Evolutionary conservation across 2,797 vertebrate genomes (phyloP), one percentile per base, ranked within the genome.

Genomic region (Ataeniobius toweri): DNA sequence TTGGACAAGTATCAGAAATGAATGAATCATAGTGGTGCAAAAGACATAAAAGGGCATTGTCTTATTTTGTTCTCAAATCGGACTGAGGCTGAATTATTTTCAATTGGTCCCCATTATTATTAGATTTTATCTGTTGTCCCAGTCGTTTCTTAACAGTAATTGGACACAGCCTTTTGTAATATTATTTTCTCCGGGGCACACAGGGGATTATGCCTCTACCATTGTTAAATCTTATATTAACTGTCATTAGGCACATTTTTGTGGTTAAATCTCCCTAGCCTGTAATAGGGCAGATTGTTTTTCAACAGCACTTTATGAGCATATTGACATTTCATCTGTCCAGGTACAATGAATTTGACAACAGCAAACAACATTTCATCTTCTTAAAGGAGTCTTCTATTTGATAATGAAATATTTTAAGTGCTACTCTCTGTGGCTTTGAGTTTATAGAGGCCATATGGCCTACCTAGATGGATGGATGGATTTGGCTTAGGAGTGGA

Each of bases 11-110:
- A 75, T 53, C 75, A 65, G 2, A 69, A 74, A 82, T 74, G 71
- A 85, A 85, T 88, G 13, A 50, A 39, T 81, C 20, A 46, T 53
- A 79, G 82, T 78, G 76, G 72, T 76, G 73, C 82, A 76, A 51
- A 80, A 68, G 70, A 83, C 71, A 70, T 75, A 85, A 73, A 53
- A 70, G 72, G 83, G 75, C 80, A 79, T 77, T 75, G 59, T 80
- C 83, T 76, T 78, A 80, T 88, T 84, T 80, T 75, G 73, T 73
- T 80, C 79, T 67, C 5, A 44, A 67, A n/a, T 67, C 8, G 39
- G 2, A 68, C 39, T 24, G 13, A 68, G 13, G 24, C 3, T 44
- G 36, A 68, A 44, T 41, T 8, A 3, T 10, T 6, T 67, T 67
- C 9, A 9, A 41, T 41, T 6, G 12, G 10, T 22, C 9, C 16